These are phyloP conservation scores for Phortica okadai DNA, from an alignment of 2,888 invertebrate species.

Conservation along the genomic window DNA sequence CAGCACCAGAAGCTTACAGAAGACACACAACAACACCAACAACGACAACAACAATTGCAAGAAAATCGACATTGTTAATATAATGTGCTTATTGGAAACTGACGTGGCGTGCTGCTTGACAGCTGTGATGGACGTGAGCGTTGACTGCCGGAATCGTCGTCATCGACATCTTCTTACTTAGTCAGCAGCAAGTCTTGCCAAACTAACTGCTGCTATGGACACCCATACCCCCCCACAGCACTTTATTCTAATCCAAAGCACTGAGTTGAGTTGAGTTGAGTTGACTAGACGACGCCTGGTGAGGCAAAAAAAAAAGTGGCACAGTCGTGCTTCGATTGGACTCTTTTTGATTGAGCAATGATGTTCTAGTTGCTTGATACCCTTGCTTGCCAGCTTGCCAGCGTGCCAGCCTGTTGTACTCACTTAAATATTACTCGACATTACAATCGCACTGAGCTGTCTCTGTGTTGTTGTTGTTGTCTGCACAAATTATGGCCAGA, in stretches of 20 bases:
- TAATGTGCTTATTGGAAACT: constrained; percentile 18
- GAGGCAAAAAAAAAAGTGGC: constrained; percentile 62
- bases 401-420: too few species aligned
- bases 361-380: constrained; percentile 38
- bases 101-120: constrained; percentile 11
- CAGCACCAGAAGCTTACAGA: too few species aligned
- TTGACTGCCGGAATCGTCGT: constrained; percentile 13
- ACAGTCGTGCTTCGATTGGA: constrained; percentile 66
- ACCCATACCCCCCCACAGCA: not conserved
- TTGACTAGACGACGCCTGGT: not conserved
- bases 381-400: not conserved
- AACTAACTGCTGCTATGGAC: constrained; percentile 51
- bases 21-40: too few species aligned
- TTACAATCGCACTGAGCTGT: not conserved
- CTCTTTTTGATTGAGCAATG: constrained; percentile 70
- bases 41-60: not conserved
- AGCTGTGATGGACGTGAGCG: constrained; percentile 21
- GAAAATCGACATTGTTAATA: not conserved
- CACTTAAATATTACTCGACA: too few species aligned
- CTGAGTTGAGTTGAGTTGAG: not conserved
- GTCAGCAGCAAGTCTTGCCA: constrained; percentile 45
- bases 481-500: constrained; percentile 31
- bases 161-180: not conserved
- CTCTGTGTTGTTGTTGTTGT: constrained; percentile 38
- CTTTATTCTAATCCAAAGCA: not conserved